Base-by-base conservation (phyloP, 2,888 invertebrate genomes). In the Argyresthia albistria region DNA sequence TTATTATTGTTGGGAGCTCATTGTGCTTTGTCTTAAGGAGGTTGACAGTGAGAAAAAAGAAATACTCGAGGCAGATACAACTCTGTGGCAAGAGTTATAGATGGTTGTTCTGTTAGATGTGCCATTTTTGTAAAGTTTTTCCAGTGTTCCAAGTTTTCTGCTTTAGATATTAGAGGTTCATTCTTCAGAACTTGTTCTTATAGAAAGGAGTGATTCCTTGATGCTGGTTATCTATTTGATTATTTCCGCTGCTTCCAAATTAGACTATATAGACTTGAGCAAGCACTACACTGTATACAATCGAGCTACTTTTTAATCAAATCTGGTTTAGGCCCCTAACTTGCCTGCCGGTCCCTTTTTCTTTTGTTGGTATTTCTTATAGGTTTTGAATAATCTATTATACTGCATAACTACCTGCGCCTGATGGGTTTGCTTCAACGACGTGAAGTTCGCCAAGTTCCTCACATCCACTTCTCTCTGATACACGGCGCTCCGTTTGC, bases 401-500 rank as follows among this genome's bases (percentile, higher is more conserved):
- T 25, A 2, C 25, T 25, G 25, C 25, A 25, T 25, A 25, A 4
- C 6, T 25, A 25, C 25, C 25, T 25, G 25, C 2, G 6, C 25
- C 25, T 25, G 25, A 25, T 25, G 25, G 3, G 55, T 57, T 36
- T 55, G 57, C 52, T 87, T 87, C 53, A 87, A 59, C 0, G 87
- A 87, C 1, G 87, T 87, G 54, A 87, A 87, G 59, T 87, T 87
- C 0, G 80, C 79, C 80, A 86, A 80, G 1, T 83, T 80, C 45
- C 83, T 68, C 0, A 80, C 80, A 55, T 87, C 87, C 54, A 84
- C 57, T 48, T 87, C 87, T 53, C 84, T 70, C 60, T 86, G 87
- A 59, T 86, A 87, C 35, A 87, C 59, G 0, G 86, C 83, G 55
- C 86, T 86, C 14, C 87, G 63, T 16, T 86, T 61, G 0, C 87